These are phyloP conservation scores for Lasioglossum oenotherae DNA, from an alignment of 2,888 invertebrate species.

Conservation along the genomic window DNA sequence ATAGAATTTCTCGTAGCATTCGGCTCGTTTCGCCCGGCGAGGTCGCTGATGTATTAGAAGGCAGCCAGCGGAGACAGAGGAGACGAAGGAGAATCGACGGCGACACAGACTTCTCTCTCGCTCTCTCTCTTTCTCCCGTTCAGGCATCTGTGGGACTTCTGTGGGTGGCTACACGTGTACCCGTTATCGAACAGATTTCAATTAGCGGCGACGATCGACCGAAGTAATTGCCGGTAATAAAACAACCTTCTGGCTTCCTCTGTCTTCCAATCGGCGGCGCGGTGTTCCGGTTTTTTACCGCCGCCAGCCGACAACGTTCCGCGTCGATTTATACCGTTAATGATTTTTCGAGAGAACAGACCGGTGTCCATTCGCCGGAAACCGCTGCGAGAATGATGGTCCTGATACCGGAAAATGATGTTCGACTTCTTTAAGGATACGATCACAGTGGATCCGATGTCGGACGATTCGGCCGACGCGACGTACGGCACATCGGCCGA, in stretches of 20 bases:
- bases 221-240: conserved; percentile 57
- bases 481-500: too few relatives aligned
- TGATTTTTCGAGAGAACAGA: conserved; percentile 14
- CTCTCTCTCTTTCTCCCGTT: background rate
- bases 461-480: too few relatives aligned
- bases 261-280: conserved; percentile 14
- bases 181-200: conserved; percentile 59
- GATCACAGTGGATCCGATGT: too few relatives aligned
- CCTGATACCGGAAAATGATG: background rate
- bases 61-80: conserved; percentile 15
- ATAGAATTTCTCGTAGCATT: conserved; percentile 5
- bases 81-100: conserved; percentile 28
- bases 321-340: conserved; percentile 24
- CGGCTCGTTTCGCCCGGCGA: background rate
- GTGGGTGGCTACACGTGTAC: conserved; percentile 52
- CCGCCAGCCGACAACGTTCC: background rate
- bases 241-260: conserved; percentile 29
- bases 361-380: background rate
- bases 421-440: background rate
- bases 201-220: conserved; percentile 47
- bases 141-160: conserved; percentile 37
- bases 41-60: conserved; percentile 40
- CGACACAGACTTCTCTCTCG: background rate
- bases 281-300: conserved; percentile 15
- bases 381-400: background rate